Conservation (phyloP, 2,113 vertebrate genomes). For the Merops nubicus region DNA sequence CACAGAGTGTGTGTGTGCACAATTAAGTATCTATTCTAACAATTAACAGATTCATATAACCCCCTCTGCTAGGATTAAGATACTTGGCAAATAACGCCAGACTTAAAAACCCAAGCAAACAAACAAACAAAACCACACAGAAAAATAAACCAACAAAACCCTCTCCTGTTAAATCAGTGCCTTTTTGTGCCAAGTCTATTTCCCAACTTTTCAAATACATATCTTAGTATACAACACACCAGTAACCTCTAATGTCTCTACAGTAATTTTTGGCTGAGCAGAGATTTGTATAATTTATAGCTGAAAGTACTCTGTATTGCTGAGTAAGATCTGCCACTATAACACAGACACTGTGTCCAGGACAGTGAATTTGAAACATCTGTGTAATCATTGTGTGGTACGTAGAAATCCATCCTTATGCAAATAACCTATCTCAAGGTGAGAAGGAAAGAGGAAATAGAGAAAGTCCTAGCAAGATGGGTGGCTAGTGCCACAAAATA, state of each 20-base stretch:
- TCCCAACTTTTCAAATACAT: not conserved
- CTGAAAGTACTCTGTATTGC: not conserved
- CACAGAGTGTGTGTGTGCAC: not conserved
- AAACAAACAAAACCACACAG: not conserved
- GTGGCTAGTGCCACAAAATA: not conserved
- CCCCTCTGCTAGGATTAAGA: not conserved
- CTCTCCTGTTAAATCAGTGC: not conserved
- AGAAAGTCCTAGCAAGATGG: not conserved
- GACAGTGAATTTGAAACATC: not conserved
- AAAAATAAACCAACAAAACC: not conserved
- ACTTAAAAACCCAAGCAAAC: not conserved
- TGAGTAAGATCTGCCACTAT: not conserved
- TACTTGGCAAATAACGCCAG: not conserved
- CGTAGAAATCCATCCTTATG: not conserved
- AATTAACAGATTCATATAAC: not conserved
- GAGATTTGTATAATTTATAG: not conserved
- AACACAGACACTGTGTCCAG: not conserved
- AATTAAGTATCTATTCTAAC: not conserved
- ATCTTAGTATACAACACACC: not conserved
- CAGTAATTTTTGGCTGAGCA: not conserved
- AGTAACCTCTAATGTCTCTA: not conserved
- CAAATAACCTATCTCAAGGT: not conserved
- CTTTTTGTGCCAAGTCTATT: not conserved
- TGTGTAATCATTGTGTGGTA: not conserved
- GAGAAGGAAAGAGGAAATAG: not conserved